Base-by-base conservation (phyloP, 2,888 invertebrate genomes). In the Leptopterna dolabrata region DNA sequence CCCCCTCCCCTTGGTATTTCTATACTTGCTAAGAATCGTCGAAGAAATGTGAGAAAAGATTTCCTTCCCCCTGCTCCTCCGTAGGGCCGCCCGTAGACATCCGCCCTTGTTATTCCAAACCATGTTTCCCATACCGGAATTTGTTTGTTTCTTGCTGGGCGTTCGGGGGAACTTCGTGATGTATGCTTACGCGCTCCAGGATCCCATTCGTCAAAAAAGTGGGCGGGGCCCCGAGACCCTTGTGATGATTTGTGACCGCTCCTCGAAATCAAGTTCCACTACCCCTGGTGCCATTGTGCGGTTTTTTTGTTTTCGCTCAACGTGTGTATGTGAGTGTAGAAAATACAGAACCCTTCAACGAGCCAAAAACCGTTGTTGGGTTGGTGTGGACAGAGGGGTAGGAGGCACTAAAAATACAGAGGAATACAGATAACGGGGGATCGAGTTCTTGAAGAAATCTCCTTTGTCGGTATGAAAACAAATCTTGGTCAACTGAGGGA, bases 51-150 rank as follows among this genome's bases (percentile, higher is more conserved):
- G 81, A 29, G 78, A 78, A 78, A 78, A 78, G n/a, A 78, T 78
- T 41, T 36, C 73, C 36, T 36, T 4, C 41, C 14, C 73, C 29
- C 29, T 6, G 11, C 55, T 55, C 36, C 36, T 27, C 11, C n/a
- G 11, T 19, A 24, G 45, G 78, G 45, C 78, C 85, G n/a, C 85
- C 85, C 85, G 36, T 85, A 71, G 85, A 73, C 73, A 85, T 85
- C 85, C 85, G 85, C 45, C n/a, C 85, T 85, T 85, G 85, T 85
- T 85, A 85, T 85, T 85, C 85, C 71, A 43, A 85, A 76, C 85
- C 85, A 76, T 63, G 85, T 71, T 85, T 47, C 73, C 76, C 76
- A 45, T 73, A 73, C 30, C 29, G n/a, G 73, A 85, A 85, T 85
- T 85, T 85, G 85, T 85, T 85, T 85, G 85, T 85, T 85, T 85